Evolutionary conservation across 1,140 invertebrate genomes (phyloP), one percentile per base, ranked within the genome.

Genomic region (Heliconius hewitsoni): DNA sequence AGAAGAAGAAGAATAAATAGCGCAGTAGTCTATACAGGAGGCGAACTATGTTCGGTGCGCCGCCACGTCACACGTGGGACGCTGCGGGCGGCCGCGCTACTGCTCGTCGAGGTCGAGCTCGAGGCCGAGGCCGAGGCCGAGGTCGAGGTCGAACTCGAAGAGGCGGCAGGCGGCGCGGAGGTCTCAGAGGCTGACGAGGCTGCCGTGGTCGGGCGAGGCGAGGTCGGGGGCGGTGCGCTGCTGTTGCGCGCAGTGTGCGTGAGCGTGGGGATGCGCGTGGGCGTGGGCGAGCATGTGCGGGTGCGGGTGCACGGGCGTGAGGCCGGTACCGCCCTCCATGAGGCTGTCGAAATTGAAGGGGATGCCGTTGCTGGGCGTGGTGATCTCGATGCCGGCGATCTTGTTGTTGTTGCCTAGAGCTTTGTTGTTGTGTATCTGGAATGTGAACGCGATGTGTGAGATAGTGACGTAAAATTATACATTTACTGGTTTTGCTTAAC

Each of bases 331-430:
- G 71, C 98, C 98, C 84, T 98, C 98, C 97, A 99, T 98, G 76
- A 99, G 95, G 71, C 97, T 98, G 83, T 99, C 98, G 87, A 98
- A 98, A 92, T 98, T 98, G 89, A 98, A 98, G 50, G 96, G 96
- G 79, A 98, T 97, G 34, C 98, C 98, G 82, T 96, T 97, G 74
- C 98, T 98, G 0, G 98, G 98, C 3, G 98, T 99, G 76, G 97
- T 97, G 78, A 98, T 98, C 73, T 97, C 96, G 74, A 98, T 95
- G 37, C 97, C 98, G 19, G 96, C 96, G 71, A 97, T 96, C 82
- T 97, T 96, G 76, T 95, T 95, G 50, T 95, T 90, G 71, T 95
- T 91, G 80, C 92, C 92, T 46, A 91, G 79, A 27, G 83, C 87
- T 85, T 89, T 89, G 85, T 90, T 90, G 84, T 90, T 91, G 89